phyloP scores from a whole-genome alignment of 2,113 vertebrate genomes.

The Ivindomyrus marchei region DNA sequence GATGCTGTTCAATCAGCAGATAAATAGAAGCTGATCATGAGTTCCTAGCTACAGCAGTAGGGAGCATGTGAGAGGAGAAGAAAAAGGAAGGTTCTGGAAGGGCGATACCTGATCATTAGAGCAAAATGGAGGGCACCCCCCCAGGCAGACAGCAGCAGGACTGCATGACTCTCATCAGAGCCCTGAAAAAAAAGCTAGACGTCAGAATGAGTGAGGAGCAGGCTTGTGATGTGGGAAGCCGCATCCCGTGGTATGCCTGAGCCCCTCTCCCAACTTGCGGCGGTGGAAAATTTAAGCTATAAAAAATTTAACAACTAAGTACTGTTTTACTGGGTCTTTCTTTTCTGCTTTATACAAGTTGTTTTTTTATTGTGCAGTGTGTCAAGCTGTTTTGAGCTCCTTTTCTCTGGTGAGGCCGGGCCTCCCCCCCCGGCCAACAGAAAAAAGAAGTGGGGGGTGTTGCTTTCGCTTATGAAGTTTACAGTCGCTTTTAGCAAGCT shows the following conservation, averaged over 20 bases:
- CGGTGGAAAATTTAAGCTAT: neutral
- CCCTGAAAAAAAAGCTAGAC: neutral
- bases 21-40: neutral
- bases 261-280: neutral
- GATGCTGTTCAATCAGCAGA: neutral
- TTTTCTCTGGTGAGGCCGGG: neutral
- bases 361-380: neutral
- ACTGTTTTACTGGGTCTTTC: neutral
- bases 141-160: neutral
- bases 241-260: neutral
- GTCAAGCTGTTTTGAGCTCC: neutral
- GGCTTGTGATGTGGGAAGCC: no score
- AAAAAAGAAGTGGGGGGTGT: neutral
- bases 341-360: neutral
- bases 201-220: neutral
- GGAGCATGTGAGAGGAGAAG: constrained; percentile 9
- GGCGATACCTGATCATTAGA: neutral
- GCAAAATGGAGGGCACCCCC: neutral
- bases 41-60: neutral
- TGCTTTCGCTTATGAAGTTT: neutral
- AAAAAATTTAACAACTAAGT: neutral
- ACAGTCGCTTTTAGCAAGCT: neutral
- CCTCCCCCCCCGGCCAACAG: neutral
- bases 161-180: neutral
- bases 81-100: neutral